phyloP scores from a whole-genome alignment of 2,797 vertebrate species.

The Cheirogaleus major region DNA sequence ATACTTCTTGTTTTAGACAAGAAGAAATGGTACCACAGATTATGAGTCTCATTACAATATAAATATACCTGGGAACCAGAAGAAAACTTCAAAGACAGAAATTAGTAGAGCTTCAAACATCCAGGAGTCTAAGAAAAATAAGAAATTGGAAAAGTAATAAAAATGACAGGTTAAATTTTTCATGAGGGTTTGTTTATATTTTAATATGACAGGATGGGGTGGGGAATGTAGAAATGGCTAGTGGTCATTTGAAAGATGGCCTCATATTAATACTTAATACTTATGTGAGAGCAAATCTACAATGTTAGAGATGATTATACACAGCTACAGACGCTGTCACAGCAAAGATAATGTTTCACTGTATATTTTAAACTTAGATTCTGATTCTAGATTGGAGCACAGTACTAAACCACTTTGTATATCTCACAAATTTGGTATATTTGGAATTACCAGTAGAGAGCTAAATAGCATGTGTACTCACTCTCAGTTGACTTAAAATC shows the following conservation, averaged over 20 bases:
- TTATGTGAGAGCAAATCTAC: background rate
- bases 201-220: background rate
- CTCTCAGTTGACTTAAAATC: background rate
- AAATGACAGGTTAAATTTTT: background rate
- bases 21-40: background rate
- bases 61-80: background rate
- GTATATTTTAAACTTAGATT: background rate
- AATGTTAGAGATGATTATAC: background rate
- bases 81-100: background rate
- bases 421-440: background rate
- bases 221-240: background rate
- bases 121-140: background rate
- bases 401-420: background rate
- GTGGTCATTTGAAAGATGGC: background rate
- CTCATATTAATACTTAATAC: background rate
- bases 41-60: background rate
- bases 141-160: background rate
- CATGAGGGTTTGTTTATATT: background rate
- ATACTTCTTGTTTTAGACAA: background rate
- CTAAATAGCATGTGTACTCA: background rate
- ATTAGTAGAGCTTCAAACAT: background rate
- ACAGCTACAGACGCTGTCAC: background rate
- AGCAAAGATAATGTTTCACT: background rate
- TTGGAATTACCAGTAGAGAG: background rate
- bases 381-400: background rate